Base-by-base conservation (phyloP, 2,888 invertebrate genomes). In the Callimorpha dominula region DNA sequence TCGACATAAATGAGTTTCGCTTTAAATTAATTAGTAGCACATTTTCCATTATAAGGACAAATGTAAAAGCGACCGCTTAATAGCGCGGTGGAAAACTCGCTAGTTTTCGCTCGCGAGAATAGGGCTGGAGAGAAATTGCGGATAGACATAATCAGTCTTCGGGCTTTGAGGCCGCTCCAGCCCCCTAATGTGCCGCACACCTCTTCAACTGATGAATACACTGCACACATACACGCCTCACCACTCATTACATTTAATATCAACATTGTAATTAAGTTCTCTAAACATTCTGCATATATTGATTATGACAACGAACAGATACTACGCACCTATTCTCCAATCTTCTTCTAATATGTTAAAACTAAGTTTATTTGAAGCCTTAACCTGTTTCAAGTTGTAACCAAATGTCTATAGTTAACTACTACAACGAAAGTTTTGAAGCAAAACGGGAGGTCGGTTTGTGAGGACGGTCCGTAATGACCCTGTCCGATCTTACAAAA, bases 21-120 rank as follows among this genome's bases (percentile, higher is more conserved):
- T 94, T 93, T 93, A 94, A 95, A 95, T 95, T 95, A 95, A 95
- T 95, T 95, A 95, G 95, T 95, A 94, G 92, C 95, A 94, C 94
- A 94, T 95, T 93, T 95, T 95, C 95, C 95, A 95, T 95, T 95
- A 95, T 95, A 95, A 95, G 94, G 95, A 95, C 95, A 95, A 95
- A 95, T 95, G 95, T 94, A 94, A 93, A 94, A 93, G 94, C 94
- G 92, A 95, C 95, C 95, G 95, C 95, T 94, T 95, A 95, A 95
- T 95, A 94, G 94, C 93, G 93, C 91, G 95, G 94, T 94, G 95
- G 94, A 95, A 95, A 95, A 95, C 95, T 95, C 94, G 94, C 95
- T 95, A 95, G 95, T 95, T 95, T 95, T 95, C 94, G 94, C 94
- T 94, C 95, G 94, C 94, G 94, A 92, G 94, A 92, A 94, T 93